A percentile compares a stretch with the other conserved stretches of the same genome.
phyloP scores from a whole-genome alignment of 2,888 invertebrate species.

The Meandrusa payeni region DNA sequence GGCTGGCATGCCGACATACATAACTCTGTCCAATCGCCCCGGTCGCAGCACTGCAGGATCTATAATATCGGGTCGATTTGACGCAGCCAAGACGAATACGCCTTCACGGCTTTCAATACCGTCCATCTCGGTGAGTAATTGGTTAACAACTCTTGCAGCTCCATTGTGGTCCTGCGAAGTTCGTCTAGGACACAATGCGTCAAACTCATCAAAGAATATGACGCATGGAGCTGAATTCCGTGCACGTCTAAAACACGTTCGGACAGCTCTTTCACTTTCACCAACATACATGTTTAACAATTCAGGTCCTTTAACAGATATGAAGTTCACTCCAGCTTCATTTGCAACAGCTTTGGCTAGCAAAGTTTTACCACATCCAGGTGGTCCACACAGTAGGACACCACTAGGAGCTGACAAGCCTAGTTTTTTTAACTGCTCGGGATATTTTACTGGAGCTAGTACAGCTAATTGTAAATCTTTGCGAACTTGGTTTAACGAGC shows the following conservation, averaged over 20 bases:
- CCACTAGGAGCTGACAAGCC: conserved; percentile 93
- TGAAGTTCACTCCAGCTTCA: conserved; percentile 99
- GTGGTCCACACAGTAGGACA: conserved; percentile 96
- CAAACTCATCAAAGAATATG: conserved; percentile 99
- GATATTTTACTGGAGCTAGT: conserved; percentile 94
- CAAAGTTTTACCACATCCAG: conserved; percentile 97
- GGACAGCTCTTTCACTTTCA: conserved; percentile 97
- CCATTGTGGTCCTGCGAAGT: conserved; percentile 87
- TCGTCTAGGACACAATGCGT: conserved; percentile 95
- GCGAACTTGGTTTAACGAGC: conserved; percentile 92
- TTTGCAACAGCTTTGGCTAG: conserved; percentile 99
- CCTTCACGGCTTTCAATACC: conserved; percentile 95
- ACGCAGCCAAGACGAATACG: conserved; percentile 97
- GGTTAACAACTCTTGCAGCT: conserved; percentile 95
- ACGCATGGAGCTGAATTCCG: conserved; percentile 98
- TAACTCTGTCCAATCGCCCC: conserved; percentile 93
- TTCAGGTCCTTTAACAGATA: conserved; percentile 99
- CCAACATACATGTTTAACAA: conserved; percentile 99
- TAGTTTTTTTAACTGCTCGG: conserved; percentile 88
- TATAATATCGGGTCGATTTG: conserved; percentile 97
- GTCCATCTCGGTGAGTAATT: conserved; percentile 99
- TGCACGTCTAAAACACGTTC: conserved; percentile 97
- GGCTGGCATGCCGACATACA: conserved; percentile 94
- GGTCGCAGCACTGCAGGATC: conserved; percentile 95
- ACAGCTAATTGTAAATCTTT: conserved; percentile 95